A percentile compares a stretch with the other conserved stretches of the same genome.
Conservation (phyloP, 2,113 vertebrate genomes). For the Climacteris rufus region DNA sequence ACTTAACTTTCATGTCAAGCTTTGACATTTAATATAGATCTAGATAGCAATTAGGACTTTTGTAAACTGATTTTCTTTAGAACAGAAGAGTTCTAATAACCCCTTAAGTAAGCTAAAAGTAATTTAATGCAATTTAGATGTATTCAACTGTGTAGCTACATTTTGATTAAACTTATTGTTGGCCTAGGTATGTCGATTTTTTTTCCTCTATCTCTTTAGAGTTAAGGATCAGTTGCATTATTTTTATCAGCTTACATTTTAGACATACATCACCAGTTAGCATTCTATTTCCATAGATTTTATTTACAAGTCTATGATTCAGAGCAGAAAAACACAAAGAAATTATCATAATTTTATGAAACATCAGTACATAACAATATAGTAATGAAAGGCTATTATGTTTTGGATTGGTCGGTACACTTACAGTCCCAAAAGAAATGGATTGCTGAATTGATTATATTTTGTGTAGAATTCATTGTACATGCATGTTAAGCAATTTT, state of each 20-base stretch:
- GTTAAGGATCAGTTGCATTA: background rate
- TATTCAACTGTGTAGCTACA: background rate
- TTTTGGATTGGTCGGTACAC: conserved; percentile 7
- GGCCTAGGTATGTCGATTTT: background rate
- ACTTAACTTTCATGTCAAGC: background rate
- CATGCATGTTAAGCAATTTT: conserved; percentile 15
- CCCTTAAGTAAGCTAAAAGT: background rate
- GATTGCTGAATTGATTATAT: conserved; percentile 15
- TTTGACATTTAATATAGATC: background rate
- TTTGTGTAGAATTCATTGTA: conserved; percentile 1
- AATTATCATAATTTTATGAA: background rate
- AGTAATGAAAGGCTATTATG: conserved; percentile 10
- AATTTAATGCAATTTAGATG: conserved; percentile 29
- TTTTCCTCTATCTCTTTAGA: background rate
- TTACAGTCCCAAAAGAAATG: background rate
- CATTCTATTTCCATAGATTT: background rate
- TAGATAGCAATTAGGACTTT: background rate
- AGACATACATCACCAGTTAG: background rate
- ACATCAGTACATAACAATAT: background rate
- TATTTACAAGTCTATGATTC: background rate
- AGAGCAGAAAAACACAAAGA: background rate
- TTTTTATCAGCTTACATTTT: background rate
- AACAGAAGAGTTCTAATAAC: background rate
- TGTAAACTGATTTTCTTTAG: background rate
- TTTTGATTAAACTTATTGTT: conserved; percentile 51